Evolutionary conservation across 2,113 vertebrate genomes (phyloP).

Genomic region (Andinoacara biseriatus): DNA sequence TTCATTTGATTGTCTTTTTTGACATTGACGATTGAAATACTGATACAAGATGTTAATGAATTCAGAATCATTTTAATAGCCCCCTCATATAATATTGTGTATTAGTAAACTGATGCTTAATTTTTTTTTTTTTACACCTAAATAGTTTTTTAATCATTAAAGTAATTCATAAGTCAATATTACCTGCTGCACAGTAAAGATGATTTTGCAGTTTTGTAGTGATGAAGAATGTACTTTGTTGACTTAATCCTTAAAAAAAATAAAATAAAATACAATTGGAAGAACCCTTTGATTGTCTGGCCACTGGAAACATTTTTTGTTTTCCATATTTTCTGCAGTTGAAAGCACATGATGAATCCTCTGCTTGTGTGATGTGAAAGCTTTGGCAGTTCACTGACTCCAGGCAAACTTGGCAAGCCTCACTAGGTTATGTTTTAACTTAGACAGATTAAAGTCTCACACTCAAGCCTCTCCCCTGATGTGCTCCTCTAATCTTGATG

Average conservation of each 20-base stretch:
- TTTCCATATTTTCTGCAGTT: conserved; percentile 48
- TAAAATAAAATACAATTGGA: conserved; percentile 60
- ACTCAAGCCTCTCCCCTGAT: conserved; percentile 36
- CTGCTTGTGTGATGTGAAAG: conserved; percentile 59
- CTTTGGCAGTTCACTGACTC: conserved; percentile 65
- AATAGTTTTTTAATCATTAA: neutral
- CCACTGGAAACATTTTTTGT: conserved; percentile 55
- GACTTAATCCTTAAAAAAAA: conserved; percentile 46
- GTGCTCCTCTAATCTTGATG: conserved; percentile 49
- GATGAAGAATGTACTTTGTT: conserved; percentile 49
- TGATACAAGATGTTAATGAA: neutral
- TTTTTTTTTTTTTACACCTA: neutral
- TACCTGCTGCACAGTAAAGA: conserved; percentile 10
- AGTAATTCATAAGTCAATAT: neutral
- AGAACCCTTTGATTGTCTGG: conserved; percentile 70
- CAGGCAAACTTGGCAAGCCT: conserved; percentile 66
- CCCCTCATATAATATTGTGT: neutral
- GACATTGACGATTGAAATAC: conserved; percentile 7
- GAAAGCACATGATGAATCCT: conserved; percentile 62
- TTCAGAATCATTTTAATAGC: neutral
- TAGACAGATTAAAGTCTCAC: conserved; percentile 36
- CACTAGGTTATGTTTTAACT: conserved; percentile 51
- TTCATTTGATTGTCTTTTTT: conserved; percentile 46
- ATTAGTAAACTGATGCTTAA: neutral
- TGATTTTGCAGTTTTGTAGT: conserved; percentile 22